phyloP scores from a whole-genome alignment of 2,888 invertebrate genomes.

The Theretra japonica region DNA sequence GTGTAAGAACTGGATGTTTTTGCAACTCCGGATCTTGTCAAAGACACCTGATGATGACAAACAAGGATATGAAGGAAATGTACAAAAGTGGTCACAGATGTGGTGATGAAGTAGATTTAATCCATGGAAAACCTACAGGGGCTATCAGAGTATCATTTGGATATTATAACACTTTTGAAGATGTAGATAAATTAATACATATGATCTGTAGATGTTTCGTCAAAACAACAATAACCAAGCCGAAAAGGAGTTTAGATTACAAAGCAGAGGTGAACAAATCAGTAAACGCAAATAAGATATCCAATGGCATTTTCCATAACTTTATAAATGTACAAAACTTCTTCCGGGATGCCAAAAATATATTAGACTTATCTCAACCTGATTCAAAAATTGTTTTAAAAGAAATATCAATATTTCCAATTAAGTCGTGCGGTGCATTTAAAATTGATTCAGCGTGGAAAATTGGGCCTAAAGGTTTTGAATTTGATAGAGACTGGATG shows the following conservation, averaged over 20 bases:
- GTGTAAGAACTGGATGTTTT: slow-evolving; percentile 96
- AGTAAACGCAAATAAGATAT: slow-evolving; percentile 36
- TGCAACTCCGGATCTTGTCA: slow-evolving; percentile 99
- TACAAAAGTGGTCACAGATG: slow-evolving; percentile 95
- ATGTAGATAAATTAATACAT: slow-evolving; percentile 88
- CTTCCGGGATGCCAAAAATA: slow-evolving; percentile 40
- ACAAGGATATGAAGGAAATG: slow-evolving; percentile 89
- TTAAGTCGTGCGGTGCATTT: slow-evolving; percentile 95
- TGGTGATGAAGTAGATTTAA: slow-evolving; percentile 93
- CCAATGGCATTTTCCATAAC: slow-evolving; percentile 47
- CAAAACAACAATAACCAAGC: slow-evolving; percentile 56
- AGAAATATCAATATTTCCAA: slow-evolving; percentile 89
- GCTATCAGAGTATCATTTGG: slow-evolving; percentile 97
- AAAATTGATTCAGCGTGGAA: slow-evolving; percentile 88
- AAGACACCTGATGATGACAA: slow-evolving; percentile 88
- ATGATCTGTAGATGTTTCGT: slow-evolving; percentile 92
- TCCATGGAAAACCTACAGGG: slow-evolving; percentile 95
- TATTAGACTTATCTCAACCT: slow-evolving; percentile 39
- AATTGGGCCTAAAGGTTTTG: slow-evolving; percentile 90
- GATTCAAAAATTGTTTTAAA: slow-evolving; percentile 55
- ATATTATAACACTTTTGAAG: slow-evolving; percentile 91
- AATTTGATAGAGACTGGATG: slow-evolving; percentile 97
- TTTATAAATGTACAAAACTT: slow-evolving; percentile 46
- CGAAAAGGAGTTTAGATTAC: slow-evolving; percentile 58
- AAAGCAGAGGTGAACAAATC: slow-evolving; percentile 37